Base-by-base conservation (phyloP, 1,140 invertebrate genomes). In the Bathynomus jamesi region DNA sequence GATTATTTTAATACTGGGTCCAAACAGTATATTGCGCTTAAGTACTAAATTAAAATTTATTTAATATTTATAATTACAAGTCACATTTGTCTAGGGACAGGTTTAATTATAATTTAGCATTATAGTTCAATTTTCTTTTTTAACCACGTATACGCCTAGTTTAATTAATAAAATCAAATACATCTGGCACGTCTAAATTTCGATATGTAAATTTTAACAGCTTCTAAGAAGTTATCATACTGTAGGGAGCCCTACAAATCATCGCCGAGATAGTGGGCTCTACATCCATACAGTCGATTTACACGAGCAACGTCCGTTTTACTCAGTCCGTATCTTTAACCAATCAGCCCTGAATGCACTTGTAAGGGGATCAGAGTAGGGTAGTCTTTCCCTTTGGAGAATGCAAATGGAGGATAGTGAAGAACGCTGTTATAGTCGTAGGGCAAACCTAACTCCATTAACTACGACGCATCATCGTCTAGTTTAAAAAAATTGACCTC, bases 401-500 rank as follows among this genome's bases (percentile, higher is more conserved):
- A 70, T 10, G 69, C 69, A 28, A 53, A 70, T 5, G 60, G 69
- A 3, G 69, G 30, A 61, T 70, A 70, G 27, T 70, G 69, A 29
- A 70, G 61, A 0, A 70, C 61, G 32, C 60, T 29, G 25, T 63
- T 31, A 32, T 70, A 70, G 28, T 63, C 69, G 28, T 63, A 64
- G 5, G 69, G 69, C 28, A 70, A 21, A 2, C 69, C 69, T 13
- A 70, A 21, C n/a, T 62, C 21, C 1, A 64, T 31, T 11, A 70
- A 25, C 53, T 67, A 24, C 4, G 65, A 40, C 17, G 31, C n/a
- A 8, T 63, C 40, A 25, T 74, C 76, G 25, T 69, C 70, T 60
- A 70, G 29, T 28, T 70, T 70, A 28, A 63, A 31, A 4, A 81
- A 80, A 29, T 79, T 77, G n/a, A 61, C 67, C 21, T 68, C 30